Evolutionary conservation across 1,140 invertebrate genomes (phyloP), one percentile per base, ranked within the genome.

Genomic region (Heliothis subflexa): DNA sequence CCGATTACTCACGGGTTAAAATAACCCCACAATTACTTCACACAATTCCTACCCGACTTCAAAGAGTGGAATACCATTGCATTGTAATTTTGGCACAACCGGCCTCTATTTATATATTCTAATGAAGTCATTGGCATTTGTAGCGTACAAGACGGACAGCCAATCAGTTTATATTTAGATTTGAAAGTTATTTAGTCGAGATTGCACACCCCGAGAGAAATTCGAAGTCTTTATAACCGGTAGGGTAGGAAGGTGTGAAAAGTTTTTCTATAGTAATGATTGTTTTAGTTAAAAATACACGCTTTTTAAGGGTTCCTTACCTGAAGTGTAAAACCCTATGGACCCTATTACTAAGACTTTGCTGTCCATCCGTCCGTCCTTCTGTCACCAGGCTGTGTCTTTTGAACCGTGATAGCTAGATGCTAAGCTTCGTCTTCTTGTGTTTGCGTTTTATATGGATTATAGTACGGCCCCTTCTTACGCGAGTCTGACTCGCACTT

Each of bases 51-150:
- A 21, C 49, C n/a, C 21, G 12, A 71, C 76, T 85, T 84, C 82
- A 87, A 87, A 85, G 84, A 68, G 25, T 45, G 52, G 50, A 78
- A 82, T 80, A 45, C 70, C 75, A 40, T 28, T 59, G 71, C 71
- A 78, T 40, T 80, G 83, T 75, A 75, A 62, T 77, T 85, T 85
- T 81, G 84, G 81, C 80, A 81, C 62, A 75, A 52, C 74, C 21
- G n/a, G 45, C 49, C 71, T 64, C 79, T 86, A 88, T 89, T 88
- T 85, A 86, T 87, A 55, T 47, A 66, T 25, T 21, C 0, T 47
- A 85, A 78, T 82, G 70, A 79, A 86, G 84, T 86, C 85, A 89
- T 83, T 89, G 88, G 86, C 89, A 90, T 91, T 88, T 89, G 47
- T 73, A 80, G 84, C 72, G 79, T 78, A 88, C 84, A 86, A 81